Evolutionary conservation across 2,888 invertebrate species (phyloP), one percentile per base, ranked within the genome.

Genomic region (Stictocephala bisonia): DNA sequence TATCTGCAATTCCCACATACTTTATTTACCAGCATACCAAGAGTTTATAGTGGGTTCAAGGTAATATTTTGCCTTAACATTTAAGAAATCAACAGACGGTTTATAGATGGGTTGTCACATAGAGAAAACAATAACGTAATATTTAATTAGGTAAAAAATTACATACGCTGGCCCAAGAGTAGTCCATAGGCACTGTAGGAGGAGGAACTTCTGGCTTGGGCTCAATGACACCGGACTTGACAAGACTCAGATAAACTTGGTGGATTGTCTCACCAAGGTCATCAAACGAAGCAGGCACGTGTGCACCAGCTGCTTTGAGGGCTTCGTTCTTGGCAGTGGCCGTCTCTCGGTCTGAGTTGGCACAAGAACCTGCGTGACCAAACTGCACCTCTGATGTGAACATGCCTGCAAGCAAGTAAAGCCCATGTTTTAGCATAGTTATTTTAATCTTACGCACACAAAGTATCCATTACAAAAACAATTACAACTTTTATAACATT

Each of bases 161-260:
- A 84, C 86, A 83, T 75, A 89, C 90, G 84, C 95, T 90, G 0
- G 99, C 99, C 99, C 99, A 99, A 76, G 93, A 95, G 84, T 96
- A 99, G 85, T 99, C 99, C 99, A 99, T 99, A 7, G 99, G 99
- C n/a, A 99, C 98, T 18, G 99, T 98, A 1, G 99, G 99, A 35
- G 99, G 99, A 9, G 98, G 96, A 66, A 94, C 90, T 84, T 99
- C 99, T 50, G 94, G 91, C 79, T 91, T 90, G 0, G 96, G 96
- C 7, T 93, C 90, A 80, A 99, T 93, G 69, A 89, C 88, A 41
- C 97, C 96, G 18, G 89, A 88, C 67, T 89, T 87, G 0, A 99
- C 96, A 75, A 99, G 86, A 64, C 89, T 85, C 64, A 87, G 85
- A 83, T 93, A 95, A 0, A 94, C 93, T 79, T 87, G 88, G 81